Evolutionary conservation across 2,888 invertebrate genomes (phyloP), one percentile per base, ranked within the genome.

Genomic region (Deilephila porcellus): DNA sequence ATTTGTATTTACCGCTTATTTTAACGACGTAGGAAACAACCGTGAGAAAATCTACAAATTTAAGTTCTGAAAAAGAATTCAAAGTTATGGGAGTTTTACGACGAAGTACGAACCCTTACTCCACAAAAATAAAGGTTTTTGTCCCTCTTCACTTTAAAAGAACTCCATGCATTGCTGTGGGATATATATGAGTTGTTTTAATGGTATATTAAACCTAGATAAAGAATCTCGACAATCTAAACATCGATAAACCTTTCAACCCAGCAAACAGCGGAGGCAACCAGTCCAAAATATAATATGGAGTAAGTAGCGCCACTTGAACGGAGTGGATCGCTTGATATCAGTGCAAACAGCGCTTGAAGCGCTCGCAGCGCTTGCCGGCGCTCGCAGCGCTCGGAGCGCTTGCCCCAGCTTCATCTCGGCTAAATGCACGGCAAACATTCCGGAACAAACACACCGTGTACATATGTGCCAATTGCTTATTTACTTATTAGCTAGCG

Each of bases 391-490:
- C 56, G 32, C 29, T 70, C 19, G 29, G 32, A 11, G 14, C 25
- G 29, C 52, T 37, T 37, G 70, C 7, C 52, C 45, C 45, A 45
- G 34, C 53, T 67, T 67, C 67, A 67, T 67, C 67, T 45, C 71
- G 60, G 37, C 60, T 60, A 71, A 71, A 71, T 71, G 71, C 71
- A 71, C 25, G 19, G 71, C 71, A 71, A 71, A 71, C 45, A 71
- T 45, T 7, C 3, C 34, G 37, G 25, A 45, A 37, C 60, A 60
- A 71, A 71, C 71, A 45, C 60, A 71, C 25, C 7, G 29, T 45
- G 45, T 45, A 45, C 45, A 59, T 60, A 34, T 37, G 11, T 19
- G n/a, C n/a, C 25, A 20, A 25, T 20, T 67, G 20, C 25, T 11
- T 67, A 45, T 20, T 67, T 67, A 67, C 45, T 45, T 67, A 64